Evolutionary conservation across 2,888 invertebrate species (phyloP), one percentile per base, ranked within the genome.

Genomic region (Alloscopus bannaensis): DNA sequence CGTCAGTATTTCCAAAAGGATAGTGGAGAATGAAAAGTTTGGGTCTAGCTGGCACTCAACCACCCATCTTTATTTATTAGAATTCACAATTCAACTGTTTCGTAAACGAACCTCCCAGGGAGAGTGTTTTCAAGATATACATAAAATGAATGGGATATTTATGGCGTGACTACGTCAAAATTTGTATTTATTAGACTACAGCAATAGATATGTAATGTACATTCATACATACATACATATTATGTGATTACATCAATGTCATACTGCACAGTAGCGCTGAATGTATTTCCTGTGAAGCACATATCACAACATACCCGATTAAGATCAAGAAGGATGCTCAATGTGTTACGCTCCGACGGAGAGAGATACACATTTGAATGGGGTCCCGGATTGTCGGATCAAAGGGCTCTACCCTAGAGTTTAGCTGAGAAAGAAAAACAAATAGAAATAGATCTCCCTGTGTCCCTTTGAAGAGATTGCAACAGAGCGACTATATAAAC

Each of bases 401-500:
- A 70, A 70, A 70, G 69, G 69, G 69, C 69, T 50, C 60, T 64
- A 3, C n/a, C 26, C 16, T 45, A 55, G 57, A 24, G 20, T 45
- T 52, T 36, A 2, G 31, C 22, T 6, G 31, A 70, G 42, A 70
- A 57, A 70, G 45, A 70, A 59, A 70, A 70, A 70, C 47, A 70
- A 70, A 70, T 59, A 70, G 60, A 70, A 59, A 70, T 69, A 40
- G 69, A 69, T 70, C 55, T 13, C n/a, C n/a, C n/a, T n/a, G n/a
- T 55, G 28, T 68, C 52, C 60, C 59, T 57, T 69, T 60, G 47
- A 31, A 40, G 22, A 57, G 29, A 60, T 24, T 59, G 60, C n/a
- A 28, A 65, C 26, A n/a, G n/a, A 65, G 20, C 45, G 73, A 72
- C 62, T 72, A 72, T 52, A 50, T 52, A 36, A n/a, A n/a, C 24